Base-by-base conservation (phyloP, 2,888 invertebrate species). In the Hyposoter didymator region DNA sequence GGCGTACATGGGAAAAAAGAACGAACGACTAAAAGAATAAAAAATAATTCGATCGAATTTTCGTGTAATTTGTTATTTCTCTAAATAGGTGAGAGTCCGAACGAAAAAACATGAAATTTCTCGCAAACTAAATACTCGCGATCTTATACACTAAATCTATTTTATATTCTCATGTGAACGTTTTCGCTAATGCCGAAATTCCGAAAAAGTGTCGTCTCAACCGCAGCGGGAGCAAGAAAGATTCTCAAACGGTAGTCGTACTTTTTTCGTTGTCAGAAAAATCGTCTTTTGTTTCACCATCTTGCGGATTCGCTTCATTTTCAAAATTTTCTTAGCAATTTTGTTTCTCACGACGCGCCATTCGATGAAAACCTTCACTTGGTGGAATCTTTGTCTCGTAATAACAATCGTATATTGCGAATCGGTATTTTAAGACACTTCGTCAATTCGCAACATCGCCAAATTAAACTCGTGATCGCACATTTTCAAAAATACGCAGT, bases 191-290 rank as follows among this genome's bases (percentile, higher is more conserved):
- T 91, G 90, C 76, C 88, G 28, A 90, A 86, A 88, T 70, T 87
- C 45, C 78, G 82, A 52, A 91, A 90, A 87, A 87, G 82, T 86
- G 76, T 78, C 84, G 79, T 90, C 72, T 88, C 85, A 28, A 87
- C n/a, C n/a, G n/a, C n/a, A n/a, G n/a, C 87, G 70, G 75, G 85
- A 87, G 86, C 89, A 85, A 87, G 84, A 82, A 90, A 90, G 88
- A 88, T 90, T 28, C 83, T 87, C 35, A 89, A 90, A 90, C 90
- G 91, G 91, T 91, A 91, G 86, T 79, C 70, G 19, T 79, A 80
- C 70, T 82, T 86, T 66, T 74, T 87, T 85, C 39, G 47, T 32
- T 35, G 35, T 62, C 62, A 7, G 5, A 59, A 45, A 43, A 55
- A 12, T 32, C 64, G 45, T 70, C 67, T 45, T 66, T 52, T 76